Evolutionary conservation across 2,797 vertebrate genomes (phyloP), one percentile per base, ranked within the genome.

Genomic region (Ptychadena robeensis): DNA sequence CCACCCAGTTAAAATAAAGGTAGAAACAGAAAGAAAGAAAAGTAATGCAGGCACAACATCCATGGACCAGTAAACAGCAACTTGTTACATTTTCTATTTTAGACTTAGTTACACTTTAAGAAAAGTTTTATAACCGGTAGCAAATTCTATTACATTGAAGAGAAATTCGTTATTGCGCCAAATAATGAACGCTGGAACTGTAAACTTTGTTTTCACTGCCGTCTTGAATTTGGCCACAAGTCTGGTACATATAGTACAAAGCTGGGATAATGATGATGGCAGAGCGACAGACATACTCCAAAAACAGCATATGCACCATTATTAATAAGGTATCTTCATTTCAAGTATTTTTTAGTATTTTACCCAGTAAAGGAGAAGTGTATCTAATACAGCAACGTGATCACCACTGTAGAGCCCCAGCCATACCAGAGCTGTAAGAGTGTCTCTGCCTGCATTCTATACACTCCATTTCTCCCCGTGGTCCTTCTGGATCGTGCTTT

Each of bases 401-500:
- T 22, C 59, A n/a, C 28, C 65, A 30, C 2, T 38, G 38, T 2
- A 76, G 15, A 65, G 11, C 37, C 28, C 59, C 73, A n/a, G 9
- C 27, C 63, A 75, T 2, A 8, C n/a, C n/a, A 75, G 11, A 35
- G 34, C 38, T 67, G 80, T 65, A 38, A 4, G 70, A 11, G 25
- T 30, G 28, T 32, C 7, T 35, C 53, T 35, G 4, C 44, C 37
- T 68, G 31, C 57, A 37, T 66, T 80, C 31, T 59, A 70, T 37
- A 28, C 59, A 34, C 61, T 72, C 80, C 61, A 76, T 67, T 80
- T 85, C 59, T 79, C 75, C 75, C 61, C 22, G 64, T 70, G 69
- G 68, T 82, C 80, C 80, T 86, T 38, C 53, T 74, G 74, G 73
- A 86, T 78, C 74, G 67, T 35, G 38, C 67, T 48, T 37, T 27